These are phyloP conservation scores for Ptychobarbus kaznakovi DNA, from an alignment of 2,797 vertebrate species.

Conservation along the genomic window DNA sequence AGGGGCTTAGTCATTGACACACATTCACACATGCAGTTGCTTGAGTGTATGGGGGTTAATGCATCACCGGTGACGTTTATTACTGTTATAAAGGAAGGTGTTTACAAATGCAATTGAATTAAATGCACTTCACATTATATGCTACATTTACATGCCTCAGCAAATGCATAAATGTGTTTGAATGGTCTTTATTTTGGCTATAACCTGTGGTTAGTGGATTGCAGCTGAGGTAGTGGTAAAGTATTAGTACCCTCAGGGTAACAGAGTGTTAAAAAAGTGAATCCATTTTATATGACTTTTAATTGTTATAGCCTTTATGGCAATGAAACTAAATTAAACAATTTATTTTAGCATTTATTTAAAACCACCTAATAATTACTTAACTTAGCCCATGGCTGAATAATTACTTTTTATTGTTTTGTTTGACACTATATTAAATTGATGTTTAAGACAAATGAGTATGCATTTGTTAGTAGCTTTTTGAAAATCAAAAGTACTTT, in stretches of 20 bases:
- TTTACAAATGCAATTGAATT: conserved; percentile 45
- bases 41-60: neutral
- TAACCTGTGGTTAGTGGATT: neutral
- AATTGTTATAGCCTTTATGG: neutral
- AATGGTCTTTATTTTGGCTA: neutral
- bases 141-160: conserved; percentile 7
- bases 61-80: conserved; percentile 34
- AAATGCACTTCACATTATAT: conserved; percentile 27
- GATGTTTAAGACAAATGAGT: neutral
- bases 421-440: neutral
- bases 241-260: neutral
- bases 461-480: neutral
- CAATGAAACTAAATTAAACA: neutral
- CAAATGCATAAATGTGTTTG: conserved; percentile 2
- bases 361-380: neutral
- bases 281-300: neutral
- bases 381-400: neutral
- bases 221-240: neutral
- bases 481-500: neutral
- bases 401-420: neutral
- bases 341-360: neutral
- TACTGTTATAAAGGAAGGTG: conserved; percentile 5
- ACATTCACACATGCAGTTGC: neutral
- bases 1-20: conserved; percentile 40
- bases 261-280: neutral